These are phyloP conservation scores for Aphelenchoides besseyi DNA, from an alignment of 1,140 invertebrate genomes.

Conservation along the genomic window DNA sequence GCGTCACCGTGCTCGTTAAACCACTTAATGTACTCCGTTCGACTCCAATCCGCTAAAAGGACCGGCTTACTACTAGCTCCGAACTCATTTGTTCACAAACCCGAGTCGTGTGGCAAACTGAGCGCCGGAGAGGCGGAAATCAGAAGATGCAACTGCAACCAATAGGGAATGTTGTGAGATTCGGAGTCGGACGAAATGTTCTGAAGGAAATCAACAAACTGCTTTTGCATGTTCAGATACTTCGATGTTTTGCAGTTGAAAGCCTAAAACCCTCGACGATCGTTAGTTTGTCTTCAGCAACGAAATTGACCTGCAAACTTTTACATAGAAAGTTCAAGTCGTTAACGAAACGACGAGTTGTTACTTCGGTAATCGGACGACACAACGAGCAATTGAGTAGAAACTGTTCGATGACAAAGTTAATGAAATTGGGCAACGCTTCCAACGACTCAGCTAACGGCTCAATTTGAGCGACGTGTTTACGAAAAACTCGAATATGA, in stretches of 20 bases:
- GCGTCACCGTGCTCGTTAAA: constrained; percentile 46
- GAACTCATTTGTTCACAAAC: no score
- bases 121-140: constrained; percentile 28
- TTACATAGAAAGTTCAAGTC: constrained; percentile 41
- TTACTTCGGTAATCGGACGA: constrained; percentile 33
- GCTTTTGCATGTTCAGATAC: constrained; percentile 32
- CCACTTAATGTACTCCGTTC: constrained; percentile 53
- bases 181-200: constrained; percentile 21
- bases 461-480: constrained; percentile 42
- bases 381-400: constrained; percentile 51
- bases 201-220: constrained; percentile 36
- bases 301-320: constrained; percentile 38
- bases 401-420: constrained; percentile 58
- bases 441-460: constrained; percentile 47
- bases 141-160: constrained; percentile 12
- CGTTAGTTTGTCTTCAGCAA: not conserved
- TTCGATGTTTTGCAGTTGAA: constrained; percentile 50
- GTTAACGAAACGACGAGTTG: constrained; percentile 32
- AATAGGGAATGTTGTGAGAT: constrained; percentile 25
- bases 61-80: no score
- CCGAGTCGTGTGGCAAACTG: no score
- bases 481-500: constrained; percentile 49
- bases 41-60: constrained; percentile 54
- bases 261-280: constrained; percentile 20
- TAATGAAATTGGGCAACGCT: constrained; percentile 48